A percentile compares a stretch with the other conserved stretches of the same genome.
phyloP scores from a whole-genome alignment of 2,113 vertebrate genomes.

The Aythya baeri region DNA sequence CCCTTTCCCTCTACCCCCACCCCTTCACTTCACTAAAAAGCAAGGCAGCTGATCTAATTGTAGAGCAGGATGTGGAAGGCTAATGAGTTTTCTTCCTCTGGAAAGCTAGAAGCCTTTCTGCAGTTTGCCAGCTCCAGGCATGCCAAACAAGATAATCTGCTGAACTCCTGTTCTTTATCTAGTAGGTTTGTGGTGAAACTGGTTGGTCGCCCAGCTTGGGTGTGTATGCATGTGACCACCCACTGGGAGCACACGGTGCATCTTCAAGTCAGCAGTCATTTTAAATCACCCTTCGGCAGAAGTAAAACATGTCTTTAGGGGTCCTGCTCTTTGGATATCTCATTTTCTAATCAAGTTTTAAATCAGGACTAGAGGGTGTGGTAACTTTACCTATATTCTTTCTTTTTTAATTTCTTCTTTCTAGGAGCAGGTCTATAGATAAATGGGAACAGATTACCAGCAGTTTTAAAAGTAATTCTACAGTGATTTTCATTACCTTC shows the following conservation, averaged over 20 bases:
- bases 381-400: background rate
- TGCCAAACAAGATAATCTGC: rapidly evolving
- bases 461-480: background rate
- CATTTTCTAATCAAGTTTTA: background rate
- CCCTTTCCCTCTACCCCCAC: background rate
- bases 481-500: background rate
- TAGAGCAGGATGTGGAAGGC: background rate
- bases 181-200: background rate
- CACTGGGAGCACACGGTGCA: background rate
- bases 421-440: background rate
- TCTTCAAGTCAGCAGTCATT: background rate
- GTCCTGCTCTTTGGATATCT: background rate
- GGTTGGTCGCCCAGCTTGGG: background rate
- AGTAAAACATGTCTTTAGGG: background rate
- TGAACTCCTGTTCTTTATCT: background rate
- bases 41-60: background rate
- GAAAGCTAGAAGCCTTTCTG: background rate
- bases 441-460: background rate
- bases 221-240: background rate
- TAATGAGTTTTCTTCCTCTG: background rate
- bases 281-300: background rate
- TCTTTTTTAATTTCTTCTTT: background rate
- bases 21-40: background rate
- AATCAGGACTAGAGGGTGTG: background rate
- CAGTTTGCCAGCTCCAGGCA: background rate